Base-by-base conservation (phyloP, 2,888 invertebrate genomes). In the Drosophila percnosoma region DNA sequence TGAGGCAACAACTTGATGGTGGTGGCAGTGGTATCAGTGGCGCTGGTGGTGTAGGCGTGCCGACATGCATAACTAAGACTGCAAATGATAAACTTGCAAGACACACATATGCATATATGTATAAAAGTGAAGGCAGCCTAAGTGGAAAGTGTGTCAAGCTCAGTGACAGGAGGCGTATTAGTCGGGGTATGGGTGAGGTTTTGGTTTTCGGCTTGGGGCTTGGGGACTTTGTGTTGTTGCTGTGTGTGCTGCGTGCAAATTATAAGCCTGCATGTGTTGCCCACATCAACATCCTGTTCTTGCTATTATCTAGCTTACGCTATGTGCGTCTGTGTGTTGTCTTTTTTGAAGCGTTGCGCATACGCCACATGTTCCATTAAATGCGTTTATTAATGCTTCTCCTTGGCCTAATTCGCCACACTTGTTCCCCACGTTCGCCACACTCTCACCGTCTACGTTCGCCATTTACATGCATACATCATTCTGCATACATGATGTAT, bases 371-470 rank as follows among this genome's bases (percentile, higher is more conserved):
- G 79, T 68, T 81, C 80, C 86, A 80, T 79, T 82, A 88, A 90
- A 87, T 90, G 87, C 90, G 87, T 86, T 89, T 88, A 90, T 89
- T 89, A 89, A 90, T 85, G 89, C 89, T 88, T 87, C 90, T 89
- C 87, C 87, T 87, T 87, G 87, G 90, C 87, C 87, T 87, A 87
- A 87, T 89, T 87, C 83, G 82, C 88, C 72, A 83, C 86, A 89
- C 88, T 87, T 87, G 86, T 84, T 89, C 66, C 71, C 68, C 84
- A 60, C 55, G 21, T 45, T 24, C 65, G 33, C 49, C 68, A 62
- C 73, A 48, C 24, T 75, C 59, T 45, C 66, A 45, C 8, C 69
- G 51, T 34, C 68, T 55, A 33, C 29, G 21, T 48, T 70, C 60
- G 67, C 83, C 89, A 79, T 87, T 79, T 85, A 69, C 89, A 83